A percentile compares a stretch with the other conserved stretches of the same genome.
Evolutionary conservation across 2,888 invertebrate species (phyloP).

Genomic region (Tortricodes alternella): DNA sequence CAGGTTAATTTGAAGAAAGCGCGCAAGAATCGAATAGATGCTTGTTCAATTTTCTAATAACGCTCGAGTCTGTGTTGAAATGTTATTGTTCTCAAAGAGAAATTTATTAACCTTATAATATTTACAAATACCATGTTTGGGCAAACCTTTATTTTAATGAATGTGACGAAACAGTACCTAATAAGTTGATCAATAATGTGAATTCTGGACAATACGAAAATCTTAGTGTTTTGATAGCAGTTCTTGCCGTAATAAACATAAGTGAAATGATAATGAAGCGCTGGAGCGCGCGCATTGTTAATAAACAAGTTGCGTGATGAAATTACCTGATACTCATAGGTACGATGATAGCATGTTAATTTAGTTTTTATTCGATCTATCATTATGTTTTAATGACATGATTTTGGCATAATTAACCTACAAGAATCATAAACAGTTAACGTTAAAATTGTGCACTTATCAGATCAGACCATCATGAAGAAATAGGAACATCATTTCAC

Average conservation of each 20-base stretch:
- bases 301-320: conserved; percentile 20
- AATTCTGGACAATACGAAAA: conserved; percentile 34
- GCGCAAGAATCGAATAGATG: conserved; percentile 25
- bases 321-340: too few species aligned
- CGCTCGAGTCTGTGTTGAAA: conserved; percentile 4
- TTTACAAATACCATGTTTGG: too few species aligned
- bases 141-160: not conserved
- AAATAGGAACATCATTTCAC: conserved; percentile 9
- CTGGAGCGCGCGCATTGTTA: conserved; percentile 14
- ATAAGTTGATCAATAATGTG: conserved; percentile 20
- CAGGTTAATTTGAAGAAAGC: conserved; percentile 29
- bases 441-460: not conserved
- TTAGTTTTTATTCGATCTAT: too few species aligned
- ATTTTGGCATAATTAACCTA: too few species aligned
- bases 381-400: too few species aligned
- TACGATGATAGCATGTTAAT: too few species aligned
- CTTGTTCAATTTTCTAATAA: conserved; percentile 26
- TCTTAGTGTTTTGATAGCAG: conserved; percentile 54
- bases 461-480: conserved; percentile 13
- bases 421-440: conserved; percentile 7
- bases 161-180: not conserved
- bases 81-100: not conserved
- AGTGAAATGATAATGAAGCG: conserved; percentile 42
- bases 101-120: conserved; percentile 3
- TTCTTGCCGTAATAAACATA: conserved; percentile 49